These are phyloP conservation scores for Pseudococcus jackbeardsleyi DNA, from an alignment of 2,888 invertebrate species.

Conservation along the genomic window DNA sequence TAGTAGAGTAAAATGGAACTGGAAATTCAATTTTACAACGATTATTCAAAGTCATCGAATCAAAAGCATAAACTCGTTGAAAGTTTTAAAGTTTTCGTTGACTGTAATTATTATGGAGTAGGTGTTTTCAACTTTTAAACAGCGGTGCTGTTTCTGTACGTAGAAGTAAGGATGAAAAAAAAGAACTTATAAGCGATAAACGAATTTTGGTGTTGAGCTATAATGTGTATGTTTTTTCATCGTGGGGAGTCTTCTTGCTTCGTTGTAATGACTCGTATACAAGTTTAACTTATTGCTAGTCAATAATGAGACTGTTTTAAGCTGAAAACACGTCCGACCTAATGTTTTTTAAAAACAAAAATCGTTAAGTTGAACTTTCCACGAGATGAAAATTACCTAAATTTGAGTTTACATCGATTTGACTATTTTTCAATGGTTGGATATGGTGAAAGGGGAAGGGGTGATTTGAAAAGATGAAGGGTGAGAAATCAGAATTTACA, in stretches of 20 bases:
- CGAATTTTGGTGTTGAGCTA: background rate
- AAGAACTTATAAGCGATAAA: background rate
- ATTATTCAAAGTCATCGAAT: slow-evolving; percentile 13
- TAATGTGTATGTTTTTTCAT: background rate
- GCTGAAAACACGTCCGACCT: no score
- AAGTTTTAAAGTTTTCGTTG: background rate
- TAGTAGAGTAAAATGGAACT: background rate
- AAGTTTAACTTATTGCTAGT: no score
- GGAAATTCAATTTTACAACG: background rate
- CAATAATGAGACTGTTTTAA: no score
- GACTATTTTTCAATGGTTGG: no score
- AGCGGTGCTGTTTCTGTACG: background rate
- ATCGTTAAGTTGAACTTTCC: no score
- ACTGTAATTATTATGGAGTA: background rate
- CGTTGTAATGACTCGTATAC: no score
- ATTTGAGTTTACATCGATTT: no score
- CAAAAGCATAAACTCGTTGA: background rate
- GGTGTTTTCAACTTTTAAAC: background rate
- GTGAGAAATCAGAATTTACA: no score
- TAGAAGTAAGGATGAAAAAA: background rate
- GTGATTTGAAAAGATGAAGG: no score
- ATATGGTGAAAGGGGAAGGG: no score
- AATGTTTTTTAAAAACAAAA: no score
- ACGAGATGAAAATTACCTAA: no score
- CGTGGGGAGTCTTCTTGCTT: background rate